Evolutionary conservation across 1,140 invertebrate genomes (phyloP), one percentile per base, ranked within the genome.

Genomic region (Berghia stephanieae): DNA sequence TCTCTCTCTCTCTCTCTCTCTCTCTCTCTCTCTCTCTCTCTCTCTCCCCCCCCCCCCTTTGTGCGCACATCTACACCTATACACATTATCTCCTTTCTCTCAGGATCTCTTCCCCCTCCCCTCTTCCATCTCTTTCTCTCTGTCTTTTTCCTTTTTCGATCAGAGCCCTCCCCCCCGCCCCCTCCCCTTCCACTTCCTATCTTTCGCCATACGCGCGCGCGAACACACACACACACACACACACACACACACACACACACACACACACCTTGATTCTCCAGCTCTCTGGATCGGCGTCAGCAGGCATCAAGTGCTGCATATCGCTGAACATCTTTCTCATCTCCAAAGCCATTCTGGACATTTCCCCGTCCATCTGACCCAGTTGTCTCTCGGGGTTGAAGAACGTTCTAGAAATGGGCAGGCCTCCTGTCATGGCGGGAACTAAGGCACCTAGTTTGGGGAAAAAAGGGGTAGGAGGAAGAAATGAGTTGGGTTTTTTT

Each of bases 361-460:
- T 75, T 38, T 81, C 80, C 44, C 44, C 52, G 52, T 81, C 80
- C 80, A 81, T 31, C 24, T 21, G 49, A 3, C 63, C 36, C 34
- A 81, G 74, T 8, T 69, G 74, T n/a, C 69, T 68, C 38, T 81
- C 80, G 4, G 74, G 60, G 71, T 63, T 77, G 66, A 78, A 72
- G 24, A 75, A 75, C 3, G 52, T n/a, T 24, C 72, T 55, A n/a
- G 72, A 24, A 2, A 75, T 8, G n/a, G 72, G 72, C 8, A 63
- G 21, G 18, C 10, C n/a, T 8, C 46, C 55, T 44, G 8, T 55
- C 5, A n/a, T n/a, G n/a, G n/a, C n/a, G n/a, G n/a, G n/a, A n/a
- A n/a, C n/a, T n/a, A n/a, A n/a, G n/a, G n/a, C n/a, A n/a, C n/a
- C n/a, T n/a, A n/a, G n/a, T n/a, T n/a, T n/a, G n/a, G n/a, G n/a